Percentiles rank a stretch among this genome's conserved stretches.
Conservation (phyloP, 1,140 invertebrate species). For the Vanessa tameamea region DNA sequence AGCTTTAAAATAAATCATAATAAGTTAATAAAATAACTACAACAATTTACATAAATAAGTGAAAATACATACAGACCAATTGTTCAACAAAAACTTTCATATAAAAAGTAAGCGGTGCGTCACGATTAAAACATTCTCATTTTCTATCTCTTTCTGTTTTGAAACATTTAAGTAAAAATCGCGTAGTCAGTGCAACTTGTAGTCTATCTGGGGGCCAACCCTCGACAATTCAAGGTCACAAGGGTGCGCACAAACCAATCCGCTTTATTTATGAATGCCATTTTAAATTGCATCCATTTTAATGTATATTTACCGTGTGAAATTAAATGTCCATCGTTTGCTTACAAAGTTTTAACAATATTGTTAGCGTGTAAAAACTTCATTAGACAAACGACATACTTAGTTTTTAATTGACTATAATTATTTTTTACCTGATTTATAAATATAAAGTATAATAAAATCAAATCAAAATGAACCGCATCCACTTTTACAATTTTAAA, state of each 20-base stretch:
- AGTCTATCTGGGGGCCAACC: constrained; percentile 55
- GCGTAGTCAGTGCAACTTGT: constrained; percentile 17
- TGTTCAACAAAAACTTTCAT: neutral
- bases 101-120: neutral
- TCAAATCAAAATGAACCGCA: neutral
- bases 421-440: no score
- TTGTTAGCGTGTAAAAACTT: constrained; percentile 19
- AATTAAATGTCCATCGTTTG: constrained; percentile 42
- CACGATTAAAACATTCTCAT: neutral
- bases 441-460: no score
- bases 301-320: constrained; percentile 40
- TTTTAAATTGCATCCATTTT: constrained; percentile 48
- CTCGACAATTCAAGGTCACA: constrained; percentile 64
- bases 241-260: constrained; percentile 54
- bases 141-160: neutral
- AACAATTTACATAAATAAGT: no score
- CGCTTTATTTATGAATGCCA: constrained; percentile 53
- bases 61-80: no score
- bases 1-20: no score
- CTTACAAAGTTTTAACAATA: constrained; percentile 36
- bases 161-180: constrained; percentile 2
- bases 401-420: no score
- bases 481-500: constrained; percentile 12
- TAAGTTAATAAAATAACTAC: no score
- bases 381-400: neutral